Evolutionary conservation across 2,888 invertebrate genomes (phyloP).

Genomic region (Polydesmus complanatus): DNA sequence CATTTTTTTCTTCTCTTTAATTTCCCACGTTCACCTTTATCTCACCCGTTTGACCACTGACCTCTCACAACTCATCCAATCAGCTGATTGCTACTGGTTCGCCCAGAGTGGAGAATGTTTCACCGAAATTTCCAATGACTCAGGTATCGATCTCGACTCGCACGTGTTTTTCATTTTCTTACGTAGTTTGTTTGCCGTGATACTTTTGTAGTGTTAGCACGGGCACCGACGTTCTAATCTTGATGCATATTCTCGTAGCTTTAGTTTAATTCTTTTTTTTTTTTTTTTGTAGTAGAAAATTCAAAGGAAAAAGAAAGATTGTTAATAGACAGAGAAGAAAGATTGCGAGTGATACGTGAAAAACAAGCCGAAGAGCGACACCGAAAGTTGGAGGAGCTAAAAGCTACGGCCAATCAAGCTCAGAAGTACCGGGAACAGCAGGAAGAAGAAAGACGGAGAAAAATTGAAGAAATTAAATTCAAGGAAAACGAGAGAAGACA

Average conservation of each 20-base stretch:
- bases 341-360: constrained; percentile 47
- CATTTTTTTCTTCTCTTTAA: not conserved
- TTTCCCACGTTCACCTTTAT: not conserved
- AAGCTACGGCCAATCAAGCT: constrained; percentile 59
- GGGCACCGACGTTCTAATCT: not conserved
- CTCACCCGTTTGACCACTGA: not conserved
- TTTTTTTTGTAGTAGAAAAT: not conserved
- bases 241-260: not conserved
- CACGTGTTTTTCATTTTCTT: too few relatives aligned
- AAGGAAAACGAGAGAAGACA: constrained; percentile 41
- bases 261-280: not conserved
- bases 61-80: not conserved
- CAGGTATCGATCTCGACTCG: constrained; percentile 3
- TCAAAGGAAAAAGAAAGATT: not conserved
- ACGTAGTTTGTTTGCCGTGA: not conserved
- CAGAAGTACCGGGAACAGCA: constrained; percentile 79
- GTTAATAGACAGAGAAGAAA: constrained; percentile 30
- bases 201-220: not conserved
- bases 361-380: constrained; percentile 79
- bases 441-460: constrained; percentile 64
- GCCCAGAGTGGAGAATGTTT: constrained; percentile 7
- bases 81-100: constrained; percentile 13
- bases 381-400: constrained; percentile 74
- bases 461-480: constrained; percentile 66
- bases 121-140: not conserved